These are phyloP conservation scores for Alligator sinensis DNA, from an alignment of 2,113 vertebrate species.

Conservation along the genomic window DNA sequence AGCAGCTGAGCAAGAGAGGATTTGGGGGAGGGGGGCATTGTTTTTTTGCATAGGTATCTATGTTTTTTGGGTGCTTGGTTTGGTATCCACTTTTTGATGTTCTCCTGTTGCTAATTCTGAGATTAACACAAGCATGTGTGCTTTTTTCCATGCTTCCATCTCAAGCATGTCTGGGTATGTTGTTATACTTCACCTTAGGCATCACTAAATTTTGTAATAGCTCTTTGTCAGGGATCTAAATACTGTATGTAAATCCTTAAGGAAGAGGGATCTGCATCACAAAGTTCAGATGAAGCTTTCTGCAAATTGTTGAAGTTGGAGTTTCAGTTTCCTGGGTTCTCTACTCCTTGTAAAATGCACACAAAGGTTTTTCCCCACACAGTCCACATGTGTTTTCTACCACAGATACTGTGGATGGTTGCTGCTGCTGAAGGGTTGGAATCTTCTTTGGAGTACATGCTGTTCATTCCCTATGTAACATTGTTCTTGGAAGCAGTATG, in stretches of 20 bases:
- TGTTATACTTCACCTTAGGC: not conserved
- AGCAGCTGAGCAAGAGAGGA: not conserved
- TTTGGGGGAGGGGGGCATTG: not conserved
- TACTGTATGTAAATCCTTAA: not conserved
- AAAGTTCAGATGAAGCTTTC: not conserved
- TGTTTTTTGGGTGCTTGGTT: not conserved
- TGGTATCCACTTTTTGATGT: not conserved
- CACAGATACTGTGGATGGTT: not conserved
- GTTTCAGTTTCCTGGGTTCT: not conserved
- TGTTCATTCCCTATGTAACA: rapidly evolving
- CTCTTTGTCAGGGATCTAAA: not conserved
- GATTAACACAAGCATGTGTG: rapidly evolving
- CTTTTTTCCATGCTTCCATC: rapidly evolving
- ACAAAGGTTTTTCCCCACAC: not conserved
- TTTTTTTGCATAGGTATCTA: conserved; percentile 3
- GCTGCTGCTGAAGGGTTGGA: not conserved
- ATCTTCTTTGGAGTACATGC: rapidly evolving
- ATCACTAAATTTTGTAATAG: not conserved
- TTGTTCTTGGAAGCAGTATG: rapidly evolving
- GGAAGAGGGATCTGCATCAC: not conserved
- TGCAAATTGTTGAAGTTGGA: not conserved
- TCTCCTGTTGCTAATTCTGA: not conserved
- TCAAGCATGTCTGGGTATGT: not conserved
- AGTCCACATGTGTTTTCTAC: not conserved
- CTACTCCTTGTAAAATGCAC: not conserved